phyloP scores from a whole-genome alignment of 2,888 invertebrate genomes.

The Ormia ochracea region DNA sequence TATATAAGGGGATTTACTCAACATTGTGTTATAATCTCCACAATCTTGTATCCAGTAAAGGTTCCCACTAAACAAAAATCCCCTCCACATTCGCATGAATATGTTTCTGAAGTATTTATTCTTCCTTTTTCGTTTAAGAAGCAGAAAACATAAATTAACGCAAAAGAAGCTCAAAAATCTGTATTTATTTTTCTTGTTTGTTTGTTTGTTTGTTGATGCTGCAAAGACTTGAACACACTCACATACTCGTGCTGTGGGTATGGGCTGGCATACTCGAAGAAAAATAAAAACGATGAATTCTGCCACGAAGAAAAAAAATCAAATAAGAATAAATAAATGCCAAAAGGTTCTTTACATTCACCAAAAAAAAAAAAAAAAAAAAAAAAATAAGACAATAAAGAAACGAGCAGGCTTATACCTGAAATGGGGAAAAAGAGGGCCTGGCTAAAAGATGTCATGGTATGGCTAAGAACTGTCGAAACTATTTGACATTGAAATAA shows the following conservation, averaged over 20 bases:
- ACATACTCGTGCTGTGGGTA: too few species aligned
- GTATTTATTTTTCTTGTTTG: background rate
- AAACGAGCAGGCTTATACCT: background rate
- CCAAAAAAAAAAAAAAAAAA: background rate
- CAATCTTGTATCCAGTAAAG: conserved; percentile 30
- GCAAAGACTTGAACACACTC: conserved; percentile 18
- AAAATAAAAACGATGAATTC: conserved; percentile 19
- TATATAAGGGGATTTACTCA: conserved; percentile 37
- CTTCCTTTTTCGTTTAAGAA: conserved; percentile 24
- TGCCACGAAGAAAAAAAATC: background rate
- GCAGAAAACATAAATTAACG: conserved; percentile 60
- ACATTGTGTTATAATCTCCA: conserved; percentile 41
- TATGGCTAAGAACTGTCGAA: conserved; percentile 71
- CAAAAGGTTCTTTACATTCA: conserved; percentile 48
- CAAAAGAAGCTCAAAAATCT: conserved; percentile 51
- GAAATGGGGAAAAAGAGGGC: conserved; percentile 63
- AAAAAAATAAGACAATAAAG: background rate
- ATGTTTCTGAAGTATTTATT: conserved; percentile 4
- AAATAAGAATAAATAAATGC: conserved; percentile 51
- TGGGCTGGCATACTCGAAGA: conserved; percentile 5
- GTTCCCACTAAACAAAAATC: background rate
- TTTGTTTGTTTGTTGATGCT: too few species aligned
- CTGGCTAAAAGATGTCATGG: conserved; percentile 66
- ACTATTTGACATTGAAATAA: conserved; percentile 72
- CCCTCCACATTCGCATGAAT: background rate